These are phyloP conservation scores for Aethes cnicana DNA, from an alignment of 2,888 invertebrate genomes.

Conservation along the genomic window DNA sequence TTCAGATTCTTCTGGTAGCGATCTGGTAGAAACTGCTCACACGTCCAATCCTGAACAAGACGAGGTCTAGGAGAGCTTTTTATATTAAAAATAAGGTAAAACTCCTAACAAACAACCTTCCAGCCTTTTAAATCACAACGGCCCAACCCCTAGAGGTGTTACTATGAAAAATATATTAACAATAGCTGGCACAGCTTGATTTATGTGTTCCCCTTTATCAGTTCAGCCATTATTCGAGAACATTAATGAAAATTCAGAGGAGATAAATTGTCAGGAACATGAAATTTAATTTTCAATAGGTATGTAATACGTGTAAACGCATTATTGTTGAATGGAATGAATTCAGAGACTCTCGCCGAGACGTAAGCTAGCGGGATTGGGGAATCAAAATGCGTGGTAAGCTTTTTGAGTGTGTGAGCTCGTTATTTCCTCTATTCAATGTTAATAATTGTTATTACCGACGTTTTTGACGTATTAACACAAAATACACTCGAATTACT, in stretches of 20 bases:
- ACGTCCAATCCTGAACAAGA: no score
- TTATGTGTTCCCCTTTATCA: slow-evolving; percentile 37
- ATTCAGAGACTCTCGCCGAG: not conserved
- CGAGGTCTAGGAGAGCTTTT: no score
- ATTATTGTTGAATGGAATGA: slow-evolving; percentile 10
- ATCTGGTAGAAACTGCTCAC: no score
- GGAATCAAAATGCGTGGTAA: no score
- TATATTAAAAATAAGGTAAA: not conserved
- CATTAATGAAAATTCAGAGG: slow-evolving; percentile 27
- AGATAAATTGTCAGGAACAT: slow-evolving; percentile 20
- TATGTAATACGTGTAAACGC: slow-evolving; percentile 4
- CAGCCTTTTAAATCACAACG: not conserved
- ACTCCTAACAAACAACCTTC: not conserved
- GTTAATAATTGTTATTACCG: no score
- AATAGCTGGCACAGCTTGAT: slow-evolving; percentile 41
- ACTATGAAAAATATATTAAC: slow-evolving; percentile 42
- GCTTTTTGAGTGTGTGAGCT: no score
- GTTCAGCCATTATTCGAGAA: slow-evolving; percentile 17
- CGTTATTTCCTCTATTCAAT: no score
- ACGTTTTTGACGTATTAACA: no score
- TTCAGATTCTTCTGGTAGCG: no score
- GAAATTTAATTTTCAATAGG: slow-evolving; percentile 27
- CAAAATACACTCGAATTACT: no score
- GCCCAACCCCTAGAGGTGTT: slow-evolving; percentile 28
- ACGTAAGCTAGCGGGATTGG: no score